A percentile compares a stretch with the other conserved stretches of the same genome.
Conservation (phyloP, 2,797 vertebrate genomes). For the Otus scops region DNA sequence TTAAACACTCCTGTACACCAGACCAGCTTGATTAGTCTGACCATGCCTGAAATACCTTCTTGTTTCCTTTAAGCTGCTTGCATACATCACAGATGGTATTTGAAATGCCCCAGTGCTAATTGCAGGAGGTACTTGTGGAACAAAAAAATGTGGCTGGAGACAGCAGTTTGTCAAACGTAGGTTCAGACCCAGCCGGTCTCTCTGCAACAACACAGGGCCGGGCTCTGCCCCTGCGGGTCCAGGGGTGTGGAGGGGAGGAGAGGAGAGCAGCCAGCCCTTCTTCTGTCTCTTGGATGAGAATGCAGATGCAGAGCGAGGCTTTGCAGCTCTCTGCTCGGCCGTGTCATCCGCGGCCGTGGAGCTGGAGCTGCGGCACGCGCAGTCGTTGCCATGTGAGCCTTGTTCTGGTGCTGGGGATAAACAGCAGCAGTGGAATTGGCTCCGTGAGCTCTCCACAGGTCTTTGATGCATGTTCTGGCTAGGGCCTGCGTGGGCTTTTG, state of each 20-base stretch:
- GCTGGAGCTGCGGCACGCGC: rapidly evolving
- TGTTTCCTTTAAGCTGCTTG: constrained; percentile 50
- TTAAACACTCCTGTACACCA: not conserved
- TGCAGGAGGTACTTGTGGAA: not conserved
- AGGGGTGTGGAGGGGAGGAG: not conserved
- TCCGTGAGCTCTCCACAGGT: not conserved
- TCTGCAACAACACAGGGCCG: not conserved
- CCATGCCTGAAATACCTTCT: constrained; percentile 15
- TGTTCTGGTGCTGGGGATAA: not conserved
- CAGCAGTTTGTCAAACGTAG: not conserved
- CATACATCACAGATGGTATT: not conserved
- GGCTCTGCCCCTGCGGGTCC: not conserved
- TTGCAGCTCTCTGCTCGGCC: not conserved
- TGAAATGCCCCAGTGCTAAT: not conserved
- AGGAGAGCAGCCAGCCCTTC: not conserved
- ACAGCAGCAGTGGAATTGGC: not conserved
- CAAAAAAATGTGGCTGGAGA: not conserved
- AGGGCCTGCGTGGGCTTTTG: not conserved
- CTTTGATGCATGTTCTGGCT: not conserved
- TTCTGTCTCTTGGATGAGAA: not conserved
- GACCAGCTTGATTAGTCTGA: not conserved
- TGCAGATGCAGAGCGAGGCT: not conserved
- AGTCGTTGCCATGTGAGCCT: not conserved
- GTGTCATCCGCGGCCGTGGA: not conserved
- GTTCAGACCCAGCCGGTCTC: not conserved